Evolutionary conservation across 2,888 invertebrate species (phyloP), one percentile per base, ranked within the genome.

Genomic region (Tubulanus polymorphus): DNA sequence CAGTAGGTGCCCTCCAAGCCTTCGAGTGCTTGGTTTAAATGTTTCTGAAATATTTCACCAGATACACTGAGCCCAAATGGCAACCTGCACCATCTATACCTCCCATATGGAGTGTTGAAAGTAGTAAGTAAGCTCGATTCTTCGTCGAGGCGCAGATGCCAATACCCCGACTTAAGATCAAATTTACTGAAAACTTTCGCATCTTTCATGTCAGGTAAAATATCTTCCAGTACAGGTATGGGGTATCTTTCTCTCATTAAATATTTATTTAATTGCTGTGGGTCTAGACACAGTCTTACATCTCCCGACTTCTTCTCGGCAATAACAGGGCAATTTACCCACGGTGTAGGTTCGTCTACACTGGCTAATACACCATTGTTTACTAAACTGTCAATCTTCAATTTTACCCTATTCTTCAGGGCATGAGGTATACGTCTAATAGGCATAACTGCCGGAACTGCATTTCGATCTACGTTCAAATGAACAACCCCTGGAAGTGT

Each of bases 21-120:
- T 2, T 50, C 47, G 23, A 63, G 27, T 8, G 54, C 56, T 29
- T 59, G 52, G 3, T 53, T 26, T 10, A 64, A 50, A 23, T 58
- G 56, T 37, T 49, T 54, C 51, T 62, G 64, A 48, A 63, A 63
- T 25, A 60, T 63, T 47, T 63, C 57, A 25, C 61, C 35, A 2
- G 57, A 60, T 10, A 57, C 61, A n/a, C 49, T 53, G 10, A 46
- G 20, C 10, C 61, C 61, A 37, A 64, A 63, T 6, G 62, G 62
- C 18, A 64, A 46, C 37, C 60, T 41, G 3, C 48, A 45, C 62
- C 59, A 64, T 45, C 63, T 3, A 48, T 55, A 63, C 10, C 64
- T 23, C n/a, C 62, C 62, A 23, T 54, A 57, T 23, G 41, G 45
- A 6, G 55, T 55, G 37, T 57, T 52, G 30, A 62, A 63, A 2